Base-by-base conservation (phyloP, 2,888 invertebrate genomes). In the Stramonita haemastoma region DNA sequence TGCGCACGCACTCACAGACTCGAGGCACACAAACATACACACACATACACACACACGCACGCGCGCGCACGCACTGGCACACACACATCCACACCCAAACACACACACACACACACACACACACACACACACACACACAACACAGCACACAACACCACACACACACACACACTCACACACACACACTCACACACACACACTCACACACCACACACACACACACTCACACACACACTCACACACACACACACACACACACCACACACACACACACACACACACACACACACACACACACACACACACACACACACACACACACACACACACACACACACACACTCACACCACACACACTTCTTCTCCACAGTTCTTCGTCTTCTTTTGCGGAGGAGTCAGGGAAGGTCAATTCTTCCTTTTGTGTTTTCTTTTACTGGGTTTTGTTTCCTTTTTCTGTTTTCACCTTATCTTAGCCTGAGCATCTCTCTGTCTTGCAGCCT, bases 251-350 rank as follows among this genome's bases (percentile, higher is more conserved):
- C 46, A 46, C 46, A 46, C 46, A 46, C 46, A 46, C 46, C 13
- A 46, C 46, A 46, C 77, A 77, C 77, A 77, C 29, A n/a, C 77
- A 77, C 77, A 77, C 77, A 77, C 77, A 77, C 29, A 77, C 11
- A 17, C 13, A 77, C 13, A 77, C 2, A 29, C 29, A 77, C 13
- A n/a, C 29, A 77, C 13, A n/a, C 29, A 77, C 29, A 77, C 13
- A 77, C 29, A 77, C 13, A n/a, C 29, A n/a, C 29, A n/a, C 13
- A n/a, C 29, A 77, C 29, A 77, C 13, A 77, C 13, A 77, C n/a
- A 77, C 77, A 77, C 77, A 77, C 77, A 26, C n/a, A 26, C 66
- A 66, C 66, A 22, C 5, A 19, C 19, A 66, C 22, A 66, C 66
- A 66, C 26, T 66, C 60, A 60, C 60, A 60, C 60, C 73, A 17